These are phyloP conservation scores for Fopius arisanus DNA, from an alignment of 1,140 invertebrate genomes.

Conservation along the genomic window DNA sequence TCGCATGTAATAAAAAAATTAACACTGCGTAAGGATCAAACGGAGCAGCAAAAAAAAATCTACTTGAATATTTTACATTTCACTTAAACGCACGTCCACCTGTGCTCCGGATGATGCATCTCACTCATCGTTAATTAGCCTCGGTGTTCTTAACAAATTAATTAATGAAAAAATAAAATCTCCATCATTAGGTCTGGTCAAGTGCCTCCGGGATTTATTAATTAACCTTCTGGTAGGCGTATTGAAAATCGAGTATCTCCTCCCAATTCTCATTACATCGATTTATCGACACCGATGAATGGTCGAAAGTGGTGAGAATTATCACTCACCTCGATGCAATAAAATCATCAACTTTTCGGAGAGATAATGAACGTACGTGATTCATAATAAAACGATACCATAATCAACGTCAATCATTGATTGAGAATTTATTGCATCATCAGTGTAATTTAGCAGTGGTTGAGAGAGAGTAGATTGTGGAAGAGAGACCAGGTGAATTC, in stretches of 20 bases:
- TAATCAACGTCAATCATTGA: neutral
- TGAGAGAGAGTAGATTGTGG: slow-evolving; percentile 4
- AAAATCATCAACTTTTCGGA: neutral
- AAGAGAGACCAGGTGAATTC: slow-evolving; percentile 21
- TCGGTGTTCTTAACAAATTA: neutral
- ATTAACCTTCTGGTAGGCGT: neutral
- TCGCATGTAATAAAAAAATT: too few species aligned
- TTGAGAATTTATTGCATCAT: neutral
- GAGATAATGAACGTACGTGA: neutral
- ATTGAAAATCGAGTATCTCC: neutral
- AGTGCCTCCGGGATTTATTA: neutral
- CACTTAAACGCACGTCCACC: too few species aligned
- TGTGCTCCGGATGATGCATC: neutral
- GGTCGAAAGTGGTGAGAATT: neutral
- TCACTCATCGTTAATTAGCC: neutral
- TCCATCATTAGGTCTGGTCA: neutral
- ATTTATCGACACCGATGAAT: neutral
- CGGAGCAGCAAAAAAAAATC: too few species aligned
- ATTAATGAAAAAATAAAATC: neutral
- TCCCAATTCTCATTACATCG: neutral
- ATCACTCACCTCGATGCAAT: neutral
- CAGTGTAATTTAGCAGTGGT: neutral
- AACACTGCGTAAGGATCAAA: too few species aligned
- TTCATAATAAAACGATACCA: neutral
- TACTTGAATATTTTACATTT: too few species aligned